phyloP scores from a whole-genome alignment of 1,140 invertebrate genomes.

The Atopsyche davidsoni region DNA sequence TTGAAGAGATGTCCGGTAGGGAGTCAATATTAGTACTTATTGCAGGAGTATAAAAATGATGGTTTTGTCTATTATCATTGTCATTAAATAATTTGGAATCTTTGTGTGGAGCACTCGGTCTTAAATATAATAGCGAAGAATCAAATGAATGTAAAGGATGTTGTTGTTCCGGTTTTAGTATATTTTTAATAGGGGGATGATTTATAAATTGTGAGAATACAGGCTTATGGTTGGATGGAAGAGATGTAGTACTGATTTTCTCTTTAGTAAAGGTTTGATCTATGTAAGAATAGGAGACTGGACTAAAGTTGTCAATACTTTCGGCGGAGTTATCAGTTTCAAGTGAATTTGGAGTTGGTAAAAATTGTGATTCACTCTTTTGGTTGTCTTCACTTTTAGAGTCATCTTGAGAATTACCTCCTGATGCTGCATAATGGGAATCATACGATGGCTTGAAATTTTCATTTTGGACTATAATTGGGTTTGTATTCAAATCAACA shows the following conservation, averaged over 20 bases:
- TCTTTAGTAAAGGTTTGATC: slow-evolving; percentile 26
- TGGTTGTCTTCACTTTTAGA: slow-evolving; percentile 12
- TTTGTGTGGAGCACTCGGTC: slow-evolving; percentile 46
- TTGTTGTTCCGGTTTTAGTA: slow-evolving; percentile 8
- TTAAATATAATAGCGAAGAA: slow-evolving; percentile 46
- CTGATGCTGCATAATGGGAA: slow-evolving; percentile 27
- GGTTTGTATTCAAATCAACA: slow-evolving; percentile 20
- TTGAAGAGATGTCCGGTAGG: background rate
- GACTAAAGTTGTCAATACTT: slow-evolving; percentile 13
- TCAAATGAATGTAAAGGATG: slow-evolving; percentile 43
- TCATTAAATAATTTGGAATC: slow-evolving; percentile 37
- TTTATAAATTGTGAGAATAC: slow-evolving; percentile 39
- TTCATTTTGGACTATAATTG: slow-evolving; percentile 24
- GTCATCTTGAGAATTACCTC: slow-evolving; percentile 18
- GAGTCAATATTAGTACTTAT: slow-evolving; percentile 10
- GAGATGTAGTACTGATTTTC: background rate
- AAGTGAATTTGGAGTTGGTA: slow-evolving; percentile 21
- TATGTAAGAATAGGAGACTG: slow-evolving; percentile 26
- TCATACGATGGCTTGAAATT: slow-evolving; percentile 11
- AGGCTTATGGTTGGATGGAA: slow-evolving; percentile 34
- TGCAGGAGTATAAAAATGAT: slow-evolving; percentile 3
- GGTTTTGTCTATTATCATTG: slow-evolving; percentile 3
- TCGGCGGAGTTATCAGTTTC: slow-evolving; percentile 11
- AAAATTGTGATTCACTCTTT: slow-evolving; percentile 17
- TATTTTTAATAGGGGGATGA: slow-evolving; percentile 9